Evolutionary conservation across 1,140 invertebrate species (phyloP).

Genomic region (Zaprionus lachaisei): DNA sequence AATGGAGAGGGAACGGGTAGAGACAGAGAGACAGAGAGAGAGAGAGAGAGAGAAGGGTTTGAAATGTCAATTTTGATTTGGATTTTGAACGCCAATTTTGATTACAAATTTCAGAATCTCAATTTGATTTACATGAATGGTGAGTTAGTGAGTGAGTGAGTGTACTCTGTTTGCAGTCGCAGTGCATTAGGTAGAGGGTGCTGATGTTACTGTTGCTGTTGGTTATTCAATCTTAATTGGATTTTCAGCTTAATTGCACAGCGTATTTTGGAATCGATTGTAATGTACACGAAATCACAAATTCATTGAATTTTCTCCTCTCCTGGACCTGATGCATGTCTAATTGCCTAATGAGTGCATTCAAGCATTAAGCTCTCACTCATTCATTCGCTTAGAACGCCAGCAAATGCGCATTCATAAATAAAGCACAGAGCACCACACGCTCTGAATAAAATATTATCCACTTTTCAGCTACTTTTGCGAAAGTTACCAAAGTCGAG

Average conservation of each 20-base stretch:
- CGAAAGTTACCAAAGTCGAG: not conserved
- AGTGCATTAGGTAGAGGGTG: not conserved
- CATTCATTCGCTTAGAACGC: not conserved
- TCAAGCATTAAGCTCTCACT: not conserved
- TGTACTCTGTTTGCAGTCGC: not conserved
- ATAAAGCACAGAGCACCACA: not conserved
- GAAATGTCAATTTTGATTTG: not conserved
- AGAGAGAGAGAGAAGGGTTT: too few species aligned
- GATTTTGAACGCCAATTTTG: not conserved
- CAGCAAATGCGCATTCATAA: conserved; percentile 1
- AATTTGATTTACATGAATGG: not conserved
- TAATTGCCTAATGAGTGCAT: conserved; percentile 16
- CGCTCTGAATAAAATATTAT: conserved; percentile 3
- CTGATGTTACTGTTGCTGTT: not conserved
- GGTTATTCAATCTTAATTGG: conserved; percentile 12
- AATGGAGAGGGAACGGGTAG: too few species aligned
- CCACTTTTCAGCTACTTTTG: not conserved
- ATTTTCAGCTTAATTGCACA: conserved; percentile 17
- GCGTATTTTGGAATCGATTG: conserved; percentile 5
- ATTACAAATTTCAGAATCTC: not conserved
- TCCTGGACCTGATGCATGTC: not conserved
- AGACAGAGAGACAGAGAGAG: too few species aligned
- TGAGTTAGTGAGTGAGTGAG: not conserved
- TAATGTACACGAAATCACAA: conserved; percentile 9
- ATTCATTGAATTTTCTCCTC: conserved; percentile 3